phyloP scores from a whole-genome alignment of 2,797 vertebrate species.

The Sebastiscus tertius region DNA sequence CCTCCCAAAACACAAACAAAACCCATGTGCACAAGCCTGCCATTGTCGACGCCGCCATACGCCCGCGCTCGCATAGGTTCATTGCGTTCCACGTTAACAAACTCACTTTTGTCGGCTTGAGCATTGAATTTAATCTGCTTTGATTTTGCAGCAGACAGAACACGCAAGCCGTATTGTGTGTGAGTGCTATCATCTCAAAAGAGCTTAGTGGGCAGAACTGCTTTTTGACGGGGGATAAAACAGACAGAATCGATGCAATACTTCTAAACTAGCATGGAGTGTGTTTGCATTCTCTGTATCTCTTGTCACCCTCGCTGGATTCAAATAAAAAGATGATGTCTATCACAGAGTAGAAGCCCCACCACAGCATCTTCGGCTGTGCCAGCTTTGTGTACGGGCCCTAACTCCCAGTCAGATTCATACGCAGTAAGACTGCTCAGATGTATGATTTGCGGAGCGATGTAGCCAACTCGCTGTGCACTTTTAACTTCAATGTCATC shows the following conservation, averaged over 20 bases:
- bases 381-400: conserved; percentile 27
- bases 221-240: conserved; percentile 66
- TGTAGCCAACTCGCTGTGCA: conserved; percentile 50
- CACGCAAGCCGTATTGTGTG: conserved; percentile 51
- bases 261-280: conserved; percentile 44
- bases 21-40: conserved; percentile 2
- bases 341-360: conserved; percentile 16
- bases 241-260: conserved; percentile 60
- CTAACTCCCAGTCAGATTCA: conserved; percentile 54
- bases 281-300: conserved; percentile 40
- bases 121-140: conserved; percentile 67
- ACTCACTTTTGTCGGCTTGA: conserved; percentile 53
- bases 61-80: conserved; percentile 17
- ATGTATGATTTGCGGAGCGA: conserved; percentile 68
- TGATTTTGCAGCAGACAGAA: conserved; percentile 67
- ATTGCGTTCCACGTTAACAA: conserved; percentile 41
- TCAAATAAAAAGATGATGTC: conserved; percentile 57
- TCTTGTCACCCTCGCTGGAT: conserved; percentile 35
- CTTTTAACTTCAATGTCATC: conserved; percentile 83
- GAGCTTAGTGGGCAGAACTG: conserved; percentile 69
- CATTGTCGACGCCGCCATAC: neutral
- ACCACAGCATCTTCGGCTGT: conserved; percentile 16
- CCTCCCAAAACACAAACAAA: conserved; percentile 38
- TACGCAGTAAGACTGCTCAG: conserved; percentile 26
- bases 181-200: conserved; percentile 62